These are phyloP conservation scores for Harpalus rubripes DNA, from an alignment of 2,888 invertebrate genomes.

Conservation along the genomic window DNA sequence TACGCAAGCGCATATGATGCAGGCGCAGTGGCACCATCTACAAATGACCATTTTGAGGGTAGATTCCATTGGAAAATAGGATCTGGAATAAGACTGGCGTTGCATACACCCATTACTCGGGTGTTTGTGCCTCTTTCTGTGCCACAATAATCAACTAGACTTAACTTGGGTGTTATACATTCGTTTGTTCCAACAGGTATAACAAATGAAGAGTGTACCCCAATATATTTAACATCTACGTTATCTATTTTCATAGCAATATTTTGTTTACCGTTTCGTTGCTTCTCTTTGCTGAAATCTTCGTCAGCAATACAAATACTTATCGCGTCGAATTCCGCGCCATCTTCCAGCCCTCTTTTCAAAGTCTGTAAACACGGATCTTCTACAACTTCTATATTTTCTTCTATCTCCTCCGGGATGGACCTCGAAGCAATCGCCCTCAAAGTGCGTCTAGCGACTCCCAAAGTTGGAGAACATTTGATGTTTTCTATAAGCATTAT, in stretches of 20 bases:
- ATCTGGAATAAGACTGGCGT: slow-evolving; percentile 70
- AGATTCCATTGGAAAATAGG: slow-evolving; percentile 82
- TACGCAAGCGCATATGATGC: slow-evolving; percentile 85
- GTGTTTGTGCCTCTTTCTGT: background rate
- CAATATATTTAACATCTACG: slow-evolving; percentile 19
- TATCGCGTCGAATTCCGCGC: background rate
- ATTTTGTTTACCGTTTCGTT: too few species aligned
- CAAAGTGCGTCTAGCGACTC: background rate
- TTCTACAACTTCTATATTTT: background rate
- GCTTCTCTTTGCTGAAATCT: background rate
- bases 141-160: slow-evolving; percentile 28
- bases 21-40: slow-evolving; percentile 88
- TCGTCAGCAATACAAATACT: background rate
- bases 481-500: background rate
- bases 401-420: background rate
- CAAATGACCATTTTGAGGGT: slow-evolving; percentile 85
- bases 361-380: background rate
- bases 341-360: background rate
- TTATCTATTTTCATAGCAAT: background rate
- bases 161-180: slow-evolving; percentile 78
- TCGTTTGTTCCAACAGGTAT: slow-evolving; percentile 1
- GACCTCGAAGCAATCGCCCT: background rate
- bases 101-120: slow-evolving; percentile 32
- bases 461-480: background rate
- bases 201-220: slow-evolving; percentile 8